These are phyloP conservation scores for Aphidius colemani DNA, from an alignment of 2,888 invertebrate species.

Conservation along the genomic window DNA sequence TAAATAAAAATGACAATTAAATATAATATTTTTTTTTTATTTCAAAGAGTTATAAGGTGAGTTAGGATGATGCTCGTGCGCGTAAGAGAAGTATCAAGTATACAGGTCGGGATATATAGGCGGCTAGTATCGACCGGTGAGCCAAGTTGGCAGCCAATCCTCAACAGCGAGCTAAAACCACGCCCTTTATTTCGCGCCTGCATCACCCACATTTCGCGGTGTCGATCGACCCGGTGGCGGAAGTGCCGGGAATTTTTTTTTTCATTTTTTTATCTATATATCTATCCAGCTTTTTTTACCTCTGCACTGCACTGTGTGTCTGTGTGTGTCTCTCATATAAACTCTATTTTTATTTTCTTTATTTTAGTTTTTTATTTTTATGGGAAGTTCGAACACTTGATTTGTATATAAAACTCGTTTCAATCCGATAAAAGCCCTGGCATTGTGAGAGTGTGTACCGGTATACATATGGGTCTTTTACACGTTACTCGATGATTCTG, in stretches of 20 bases:
- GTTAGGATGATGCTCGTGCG: slow-evolving; percentile 18
- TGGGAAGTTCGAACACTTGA: slow-evolving; percentile 26
- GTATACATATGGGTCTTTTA: slow-evolving; percentile 19
- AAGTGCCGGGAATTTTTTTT: slow-evolving; percentile 31
- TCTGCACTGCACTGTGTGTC: slow-evolving; percentile 13
- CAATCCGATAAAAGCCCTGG: slow-evolving; percentile 23
- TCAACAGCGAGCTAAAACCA: slow-evolving; percentile 58
- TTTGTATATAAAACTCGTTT: slow-evolving; percentile 23
- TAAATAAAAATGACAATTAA: too few relatives aligned
- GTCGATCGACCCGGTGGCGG: slow-evolving; percentile 39
- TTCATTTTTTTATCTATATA: neutral
- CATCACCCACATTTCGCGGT: slow-evolving; percentile 54
- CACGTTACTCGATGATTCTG: slow-evolving; percentile 20
- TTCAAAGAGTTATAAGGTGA: neutral
- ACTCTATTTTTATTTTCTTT: neutral
- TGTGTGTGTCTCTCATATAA: neutral
- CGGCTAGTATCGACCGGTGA: slow-evolving; percentile 58
- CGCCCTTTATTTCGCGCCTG: slow-evolving; percentile 60
- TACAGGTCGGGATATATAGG: slow-evolving; percentile 51
- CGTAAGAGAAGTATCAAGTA: slow-evolving; percentile 48
- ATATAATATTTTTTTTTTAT: slow-evolving; percentile 6
- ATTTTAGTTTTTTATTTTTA: slow-evolving; percentile 18
- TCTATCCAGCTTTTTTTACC: slow-evolving; percentile 9
- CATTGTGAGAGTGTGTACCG: slow-evolving; percentile 18
- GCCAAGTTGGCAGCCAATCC: slow-evolving; percentile 60